Conservation (phyloP, 2,113 vertebrate genomes). For the Cairina moschata region DNA sequence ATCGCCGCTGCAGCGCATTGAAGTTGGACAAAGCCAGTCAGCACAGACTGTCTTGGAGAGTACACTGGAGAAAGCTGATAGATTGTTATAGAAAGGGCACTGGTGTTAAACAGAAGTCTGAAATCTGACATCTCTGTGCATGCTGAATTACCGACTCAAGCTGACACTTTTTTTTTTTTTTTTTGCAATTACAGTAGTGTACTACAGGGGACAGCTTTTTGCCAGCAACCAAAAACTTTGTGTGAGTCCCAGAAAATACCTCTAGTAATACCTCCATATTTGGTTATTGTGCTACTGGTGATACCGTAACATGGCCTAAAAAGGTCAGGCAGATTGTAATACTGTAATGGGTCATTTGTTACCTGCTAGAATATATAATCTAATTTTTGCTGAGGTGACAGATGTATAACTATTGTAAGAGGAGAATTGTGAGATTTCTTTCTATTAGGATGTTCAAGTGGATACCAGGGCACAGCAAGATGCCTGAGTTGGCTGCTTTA, state of each 20-base stretch:
- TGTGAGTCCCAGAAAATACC: not conserved
- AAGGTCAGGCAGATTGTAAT: not conserved
- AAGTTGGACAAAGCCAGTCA: not conserved
- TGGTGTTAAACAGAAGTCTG: slow-evolving; percentile 42
- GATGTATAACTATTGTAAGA: not conserved
- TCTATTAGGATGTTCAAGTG: not conserved
- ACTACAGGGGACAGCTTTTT: not conserved
- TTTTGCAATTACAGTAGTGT: not conserved
- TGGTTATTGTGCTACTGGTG: not conserved
- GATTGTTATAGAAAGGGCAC: slow-evolving; percentile 3
- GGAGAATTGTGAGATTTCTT: not conserved
- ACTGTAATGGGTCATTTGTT: rapidly evolving
- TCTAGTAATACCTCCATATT: not conserved
- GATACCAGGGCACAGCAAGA: not conserved
- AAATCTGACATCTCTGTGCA: slow-evolving; percentile 35
- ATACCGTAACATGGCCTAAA: not conserved
- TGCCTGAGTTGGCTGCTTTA: not conserved
- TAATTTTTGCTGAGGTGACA: not conserved
- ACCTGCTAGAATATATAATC: not conserved
- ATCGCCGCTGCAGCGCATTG: not conserved
- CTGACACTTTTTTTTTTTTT: not conserved
- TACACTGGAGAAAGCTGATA: slow-evolving; percentile 23
- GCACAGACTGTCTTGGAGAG: not conserved
- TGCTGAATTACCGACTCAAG: not conserved
- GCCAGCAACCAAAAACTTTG: not conserved